phyloP scores from a whole-genome alignment of 2,888 invertebrate genomes.

The Oconnorella tubifera region DNA sequence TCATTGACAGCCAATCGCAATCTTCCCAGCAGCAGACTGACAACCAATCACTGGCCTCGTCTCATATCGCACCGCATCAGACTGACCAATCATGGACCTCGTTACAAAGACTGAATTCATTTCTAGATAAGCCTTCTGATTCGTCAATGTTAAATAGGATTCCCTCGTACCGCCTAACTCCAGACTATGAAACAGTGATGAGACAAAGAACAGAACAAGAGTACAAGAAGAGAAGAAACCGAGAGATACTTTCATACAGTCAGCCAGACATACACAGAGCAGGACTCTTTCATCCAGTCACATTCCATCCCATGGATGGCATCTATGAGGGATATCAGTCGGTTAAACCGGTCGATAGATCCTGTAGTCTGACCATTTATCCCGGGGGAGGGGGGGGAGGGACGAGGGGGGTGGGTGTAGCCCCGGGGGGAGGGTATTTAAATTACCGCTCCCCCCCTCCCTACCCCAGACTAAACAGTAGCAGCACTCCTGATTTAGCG shows the following conservation, averaged over 20 bases:
- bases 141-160: not conserved
- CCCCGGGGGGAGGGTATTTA: constrained; percentile 8
- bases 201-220: constrained; percentile 24
- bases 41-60: not conserved
- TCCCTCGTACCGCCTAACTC: constrained; percentile 70
- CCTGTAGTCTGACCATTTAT: constrained; percentile 47
- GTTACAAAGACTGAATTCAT: too few species aligned
- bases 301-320: constrained; percentile 7
- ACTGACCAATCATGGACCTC: constrained; percentile 9
- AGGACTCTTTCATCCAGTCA: constrained; percentile 38
- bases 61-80: not conserved
- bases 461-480: constrained; percentile 71
- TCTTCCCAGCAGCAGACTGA: not conserved
- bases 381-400: constrained; percentile 28
- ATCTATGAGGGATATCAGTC: constrained; percentile 7
- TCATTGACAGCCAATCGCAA: not conserved
- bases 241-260: constrained; percentile 39
- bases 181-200: constrained; percentile 73
- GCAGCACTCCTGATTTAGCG: constrained; percentile 79
- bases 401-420: not conserved
- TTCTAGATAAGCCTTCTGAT: too few species aligned
- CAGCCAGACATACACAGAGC: constrained; percentile 46
- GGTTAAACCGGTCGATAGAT: constrained; percentile 38
- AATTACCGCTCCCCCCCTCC: constrained; percentile 76
- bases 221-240: constrained; percentile 18